A percentile compares a stretch with the other conserved stretches of the same genome.
phyloP scores from a whole-genome alignment of 2,888 invertebrate species.

The Eupithecia centaureata region DNA sequence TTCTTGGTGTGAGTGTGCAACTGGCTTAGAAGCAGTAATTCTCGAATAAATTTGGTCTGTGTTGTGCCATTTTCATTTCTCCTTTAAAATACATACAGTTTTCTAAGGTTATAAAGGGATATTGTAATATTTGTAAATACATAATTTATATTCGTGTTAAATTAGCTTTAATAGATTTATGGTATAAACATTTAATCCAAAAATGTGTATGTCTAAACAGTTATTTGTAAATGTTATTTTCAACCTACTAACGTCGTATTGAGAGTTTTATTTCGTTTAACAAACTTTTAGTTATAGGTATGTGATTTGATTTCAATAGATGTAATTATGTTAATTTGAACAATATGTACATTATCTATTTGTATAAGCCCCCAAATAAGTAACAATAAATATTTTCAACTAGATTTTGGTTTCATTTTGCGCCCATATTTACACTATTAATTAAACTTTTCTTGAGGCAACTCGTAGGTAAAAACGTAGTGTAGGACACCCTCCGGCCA shows the following conservation, averaged over 20 bases:
- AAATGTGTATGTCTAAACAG: constrained; percentile 69
- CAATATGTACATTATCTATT: constrained; percentile 69
- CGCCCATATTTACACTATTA: not conserved
- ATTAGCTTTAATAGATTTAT: constrained; percentile 82
- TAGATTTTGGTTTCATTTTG: constrained; percentile 45
- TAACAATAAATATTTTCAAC: constrained; percentile 75
- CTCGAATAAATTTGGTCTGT: constrained; percentile 39
- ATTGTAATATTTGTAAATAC: constrained; percentile 82
- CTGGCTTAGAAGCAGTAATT: constrained; percentile 22
- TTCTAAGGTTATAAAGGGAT: constrained; percentile 28
- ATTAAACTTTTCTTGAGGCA: not conserved
- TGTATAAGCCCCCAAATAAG: constrained; percentile 68
- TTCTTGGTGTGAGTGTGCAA: constrained; percentile 19
- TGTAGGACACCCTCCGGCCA: too few relatives aligned
- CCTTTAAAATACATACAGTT: constrained; percentile 37
- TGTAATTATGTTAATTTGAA: constrained; percentile 43
- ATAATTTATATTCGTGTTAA: constrained; percentile 76
- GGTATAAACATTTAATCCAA: constrained; percentile 66
- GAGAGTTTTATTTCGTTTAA: constrained; percentile 43
- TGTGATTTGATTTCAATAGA: constrained; percentile 40
- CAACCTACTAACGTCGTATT: constrained; percentile 50
- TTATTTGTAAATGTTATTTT: constrained; percentile 49
- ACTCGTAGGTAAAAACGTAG: too few relatives aligned
- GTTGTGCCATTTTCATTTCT: constrained; percentile 46
- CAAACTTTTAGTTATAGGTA: constrained; percentile 35